Conservation (phyloP, 64 coral and sea anemone species). For the Cladopsammia gracilis region DNA sequence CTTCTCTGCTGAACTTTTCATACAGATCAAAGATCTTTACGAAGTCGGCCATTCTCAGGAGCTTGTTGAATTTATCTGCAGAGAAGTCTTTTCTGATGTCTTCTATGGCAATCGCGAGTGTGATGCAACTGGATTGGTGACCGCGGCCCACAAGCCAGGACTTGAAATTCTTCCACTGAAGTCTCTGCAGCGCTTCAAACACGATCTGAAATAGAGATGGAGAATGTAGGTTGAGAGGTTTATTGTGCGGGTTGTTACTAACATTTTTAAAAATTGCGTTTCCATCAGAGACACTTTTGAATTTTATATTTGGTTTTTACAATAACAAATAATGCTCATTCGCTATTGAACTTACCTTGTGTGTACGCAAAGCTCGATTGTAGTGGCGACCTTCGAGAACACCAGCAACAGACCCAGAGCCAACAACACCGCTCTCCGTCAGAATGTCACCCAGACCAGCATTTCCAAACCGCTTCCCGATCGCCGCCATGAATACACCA, state of each 20-base stretch:
- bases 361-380: constrained; percentile 58
- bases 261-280: too few species aligned
- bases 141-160: neutral
- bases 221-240: neutral
- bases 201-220: constrained; percentile 30
- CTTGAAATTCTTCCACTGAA: neutral
- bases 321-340: neutral
- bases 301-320: neutral
- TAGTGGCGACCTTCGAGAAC: constrained; percentile 59
- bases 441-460: constrained; percentile 53
- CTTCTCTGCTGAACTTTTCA: constrained; percentile 4
- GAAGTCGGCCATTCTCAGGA: neutral
- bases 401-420: constrained; percentile 43
- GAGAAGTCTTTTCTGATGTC: neutral
- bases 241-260: too few species aligned
- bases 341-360: constrained; percentile 53
- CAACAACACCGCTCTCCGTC: constrained; percentile 55
- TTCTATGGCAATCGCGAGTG: neutral
- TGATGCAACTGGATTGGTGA: constrained; percentile 1
- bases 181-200: neutral
- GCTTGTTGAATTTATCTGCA: constrained; percentile 39
- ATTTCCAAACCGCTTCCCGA: constrained; percentile 68
- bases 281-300: neutral
- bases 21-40: constrained; percentile 15
- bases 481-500: constrained; percentile 57